Base-by-base conservation (phyloP, 2,113 vertebrate species). In the Candoia aspera region DNA sequence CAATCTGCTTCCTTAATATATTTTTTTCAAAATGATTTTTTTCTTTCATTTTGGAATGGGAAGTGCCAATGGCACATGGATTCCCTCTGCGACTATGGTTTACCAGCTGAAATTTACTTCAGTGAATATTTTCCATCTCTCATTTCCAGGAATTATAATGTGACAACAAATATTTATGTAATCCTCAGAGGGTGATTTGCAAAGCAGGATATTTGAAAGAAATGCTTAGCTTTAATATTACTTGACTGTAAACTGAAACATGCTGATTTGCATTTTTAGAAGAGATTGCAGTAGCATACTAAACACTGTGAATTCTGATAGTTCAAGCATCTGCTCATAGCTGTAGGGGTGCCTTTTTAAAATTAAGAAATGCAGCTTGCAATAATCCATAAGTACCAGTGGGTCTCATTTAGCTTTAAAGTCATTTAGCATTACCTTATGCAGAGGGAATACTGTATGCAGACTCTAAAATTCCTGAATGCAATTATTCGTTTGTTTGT, bases 301-400 rank as follows among this genome's bases (percentile, higher is more conserved):
- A 26, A 46, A 37, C 57, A 64, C 4, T 33, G 9, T 91, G 21
- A 86, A 90, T 93, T 94, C 86, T 94, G 84, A 55, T 83, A 89
- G 62, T 92, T 90, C 64, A 37, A 33, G 29, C 46, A 0, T 29
- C 55, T 83, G 37, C 64, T 83, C 21, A 49, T 46, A 86, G 26
- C 92, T 60, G 29, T 57, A 85, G 29, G 83, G 59, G 33, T 89
- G 68, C 24, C 84, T 91, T 86, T 57, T 10, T 6, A 1, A 46
- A 84, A 2, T 64, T 62, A 89, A 92, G 49, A 58, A 90, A 46
- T 42, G 33, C 13, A 86, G 13, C 55, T 8, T 49, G 53, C 87
- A 86, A 83, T 90, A 29, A 59, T 88, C 37, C 60, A 6, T 86
- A 89, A 93, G 37, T 91, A 86, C 88, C 89, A 37, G 8, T 24